A percentile compares a stretch with the other conserved stretches of the same genome.
phyloP scores from a whole-genome alignment of 2,113 vertebrate genomes.

The Gambusia affinis region DNA sequence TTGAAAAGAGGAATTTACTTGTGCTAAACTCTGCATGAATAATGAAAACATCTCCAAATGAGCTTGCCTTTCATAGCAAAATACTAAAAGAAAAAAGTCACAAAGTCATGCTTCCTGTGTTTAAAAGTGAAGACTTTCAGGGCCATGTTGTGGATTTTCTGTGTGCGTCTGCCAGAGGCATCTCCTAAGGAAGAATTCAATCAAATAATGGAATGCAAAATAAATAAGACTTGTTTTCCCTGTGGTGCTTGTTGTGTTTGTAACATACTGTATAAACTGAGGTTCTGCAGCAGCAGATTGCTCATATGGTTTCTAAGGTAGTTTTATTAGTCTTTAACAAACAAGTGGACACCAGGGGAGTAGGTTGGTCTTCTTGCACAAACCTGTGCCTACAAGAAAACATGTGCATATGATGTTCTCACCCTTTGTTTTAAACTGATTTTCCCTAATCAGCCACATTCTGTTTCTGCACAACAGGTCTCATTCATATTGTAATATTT shows the following conservation, averaged over 20 bases:
- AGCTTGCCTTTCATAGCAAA: slow-evolving; percentile 17
- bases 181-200: slow-evolving; percentile 30
- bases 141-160: slow-evolving; percentile 6
- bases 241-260: slow-evolving; percentile 4
- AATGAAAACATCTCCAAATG: slow-evolving; percentile 3
- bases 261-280: slow-evolving; percentile 18
- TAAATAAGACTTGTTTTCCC: slow-evolving; percentile 36
- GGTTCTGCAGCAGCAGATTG: slow-evolving; percentile 27
- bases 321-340: slow-evolving; percentile 14
- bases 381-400: not conserved
- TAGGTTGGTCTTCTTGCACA: not conserved
- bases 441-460: slow-evolving; percentile 43
- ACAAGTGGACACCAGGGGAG: not conserved
- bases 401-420: slow-evolving; percentile 2
- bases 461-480: slow-evolving; percentile 36
- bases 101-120: slow-evolving; percentile 27
- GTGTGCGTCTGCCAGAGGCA: slow-evolving; percentile 16
- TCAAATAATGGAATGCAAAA: slow-evolving; percentile 38
- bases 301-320: slow-evolving; percentile 13
- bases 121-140: slow-evolving; percentile 24
- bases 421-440: slow-evolving; percentile 19
- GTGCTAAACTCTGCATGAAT: slow-evolving; percentile 8
- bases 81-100: slow-evolving; percentile 32
- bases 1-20: slow-evolving; percentile 12
- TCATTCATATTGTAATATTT: slow-evolving; percentile 70